Evolutionary conservation across 2,888 invertebrate species (phyloP).

Genomic region (Ypsolopha scabrella): DNA sequence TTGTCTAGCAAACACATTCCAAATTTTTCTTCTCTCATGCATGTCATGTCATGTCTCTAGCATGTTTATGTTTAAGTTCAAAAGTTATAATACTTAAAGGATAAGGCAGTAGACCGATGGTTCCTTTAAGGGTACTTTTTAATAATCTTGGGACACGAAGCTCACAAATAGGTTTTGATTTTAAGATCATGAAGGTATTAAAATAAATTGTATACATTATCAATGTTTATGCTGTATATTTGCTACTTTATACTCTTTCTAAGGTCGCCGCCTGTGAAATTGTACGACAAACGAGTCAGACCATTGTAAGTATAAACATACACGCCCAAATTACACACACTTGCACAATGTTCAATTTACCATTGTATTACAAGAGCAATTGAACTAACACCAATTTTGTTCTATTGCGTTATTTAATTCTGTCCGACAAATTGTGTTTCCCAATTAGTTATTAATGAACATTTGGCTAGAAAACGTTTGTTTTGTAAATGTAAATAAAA

Average conservation of each 20-base stretch:
- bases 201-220: no score
- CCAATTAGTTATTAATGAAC: slow-evolving; percentile 1
- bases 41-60: no score
- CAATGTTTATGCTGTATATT: no score
- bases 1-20: not conserved
- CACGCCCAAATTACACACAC: slow-evolving; percentile 13
- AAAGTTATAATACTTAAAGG: no score
- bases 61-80: no score
- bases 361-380: slow-evolving; percentile 20
- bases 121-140: not conserved
- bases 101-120: not conserved
- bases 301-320: not conserved
- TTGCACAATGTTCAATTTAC: slow-evolving; percentile 19
- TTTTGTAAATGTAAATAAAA: not conserved
- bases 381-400: slow-evolving; percentile 17
- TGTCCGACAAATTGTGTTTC: not conserved
- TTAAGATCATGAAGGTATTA: no score
- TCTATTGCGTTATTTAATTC: slow-evolving; percentile 22
- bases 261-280: no score
- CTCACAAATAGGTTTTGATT: not conserved
- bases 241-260: no score
- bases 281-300: not conserved
- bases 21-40: no score
- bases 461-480: not conserved
- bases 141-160: not conserved